These are phyloP conservation scores for Drosophila borborema DNA, from an alignment of 2,888 invertebrate genomes.

Conservation along the genomic window DNA sequence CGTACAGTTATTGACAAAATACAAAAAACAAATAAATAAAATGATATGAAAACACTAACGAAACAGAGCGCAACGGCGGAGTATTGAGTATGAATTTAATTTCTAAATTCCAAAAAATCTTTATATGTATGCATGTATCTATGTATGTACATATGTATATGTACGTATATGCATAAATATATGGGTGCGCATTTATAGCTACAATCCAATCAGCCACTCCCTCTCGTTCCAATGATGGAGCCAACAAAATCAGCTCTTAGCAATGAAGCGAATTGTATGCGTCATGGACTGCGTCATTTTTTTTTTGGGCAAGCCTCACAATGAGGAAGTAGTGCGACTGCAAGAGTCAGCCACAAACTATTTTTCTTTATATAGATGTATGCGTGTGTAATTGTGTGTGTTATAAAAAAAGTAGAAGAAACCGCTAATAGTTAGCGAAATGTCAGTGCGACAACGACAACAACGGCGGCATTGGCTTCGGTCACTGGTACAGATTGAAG, in stretches of 20 bases:
- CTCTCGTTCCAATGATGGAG: conserved; percentile 31
- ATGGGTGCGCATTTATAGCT: conserved; percentile 41
- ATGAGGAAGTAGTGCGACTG: conserved; percentile 46
- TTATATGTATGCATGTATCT: neutral
- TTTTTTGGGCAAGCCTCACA: conserved; percentile 56
- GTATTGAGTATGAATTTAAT: conserved; percentile 28
- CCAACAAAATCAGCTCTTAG: conserved; percentile 23
- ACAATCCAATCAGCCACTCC: conserved; percentile 46
- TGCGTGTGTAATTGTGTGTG: conserved; percentile 18
- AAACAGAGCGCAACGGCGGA: conserved; percentile 52
- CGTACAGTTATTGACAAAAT: conserved; percentile 59
- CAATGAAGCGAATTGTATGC: conserved; percentile 48
- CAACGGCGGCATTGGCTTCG: conserved; percentile 46
- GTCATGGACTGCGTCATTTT: conserved; percentile 65
- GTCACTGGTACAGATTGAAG: conserved; percentile 60
- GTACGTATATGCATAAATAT: neutral
- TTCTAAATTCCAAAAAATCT: conserved; percentile 26
- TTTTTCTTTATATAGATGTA: conserved; percentile 28
- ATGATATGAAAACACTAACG: conserved; percentile 33
- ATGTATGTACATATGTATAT: neutral
- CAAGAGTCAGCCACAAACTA: conserved; percentile 34
- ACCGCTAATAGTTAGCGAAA: conserved; percentile 44
- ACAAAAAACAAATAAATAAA: too few relatives aligned
- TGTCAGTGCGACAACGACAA: conserved; percentile 26
- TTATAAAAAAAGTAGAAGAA: conserved; percentile 17